Conservation (phyloP, 2,113 vertebrate genomes). For the Crotalus viridis region DNA sequence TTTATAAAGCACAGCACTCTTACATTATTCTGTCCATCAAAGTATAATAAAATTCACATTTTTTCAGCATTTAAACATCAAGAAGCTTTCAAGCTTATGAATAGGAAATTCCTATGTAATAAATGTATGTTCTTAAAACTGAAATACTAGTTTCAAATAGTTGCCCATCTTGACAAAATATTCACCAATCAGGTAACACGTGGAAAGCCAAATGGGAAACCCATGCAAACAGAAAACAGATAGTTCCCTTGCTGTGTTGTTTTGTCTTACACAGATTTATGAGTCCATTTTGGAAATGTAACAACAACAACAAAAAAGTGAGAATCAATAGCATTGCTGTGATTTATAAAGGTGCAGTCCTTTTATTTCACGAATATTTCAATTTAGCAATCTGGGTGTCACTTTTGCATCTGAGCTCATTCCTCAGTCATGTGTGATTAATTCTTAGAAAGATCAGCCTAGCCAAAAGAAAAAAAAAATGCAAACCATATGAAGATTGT, state of each 20-base stretch:
- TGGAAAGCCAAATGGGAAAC: constrained; percentile 49
- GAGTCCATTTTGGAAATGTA: constrained; percentile 55
- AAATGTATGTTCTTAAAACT: constrained; percentile 38
- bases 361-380: constrained; percentile 56
- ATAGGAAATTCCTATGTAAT: constrained; percentile 18
- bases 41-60: constrained; percentile 6
- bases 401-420: constrained; percentile 44
- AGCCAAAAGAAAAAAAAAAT: background rate
- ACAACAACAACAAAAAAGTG: constrained; percentile 2
- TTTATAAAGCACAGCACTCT: background rate
- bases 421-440: constrained; percentile 53
- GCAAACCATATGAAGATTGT: constrained; percentile 14
- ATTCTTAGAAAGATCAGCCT: constrained; percentile 46
- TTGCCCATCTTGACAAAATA: constrained; percentile 16
- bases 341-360: constrained; percentile 59
- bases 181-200: constrained; percentile 24
- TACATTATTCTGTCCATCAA: constrained; percentile 7
- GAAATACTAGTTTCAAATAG: constrained; percentile 37
- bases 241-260: constrained; percentile 50
- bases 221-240: constrained; percentile 53
- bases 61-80: constrained; percentile 26
- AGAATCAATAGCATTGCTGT: constrained; percentile 54
- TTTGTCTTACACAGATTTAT: constrained; percentile 59
- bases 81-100: constrained; percentile 17
- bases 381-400: constrained; percentile 51